Evolutionary conservation across 2,888 invertebrate species (phyloP), one percentile per base, ranked within the genome.

Genomic region (Amblyteles armatorius): DNA sequence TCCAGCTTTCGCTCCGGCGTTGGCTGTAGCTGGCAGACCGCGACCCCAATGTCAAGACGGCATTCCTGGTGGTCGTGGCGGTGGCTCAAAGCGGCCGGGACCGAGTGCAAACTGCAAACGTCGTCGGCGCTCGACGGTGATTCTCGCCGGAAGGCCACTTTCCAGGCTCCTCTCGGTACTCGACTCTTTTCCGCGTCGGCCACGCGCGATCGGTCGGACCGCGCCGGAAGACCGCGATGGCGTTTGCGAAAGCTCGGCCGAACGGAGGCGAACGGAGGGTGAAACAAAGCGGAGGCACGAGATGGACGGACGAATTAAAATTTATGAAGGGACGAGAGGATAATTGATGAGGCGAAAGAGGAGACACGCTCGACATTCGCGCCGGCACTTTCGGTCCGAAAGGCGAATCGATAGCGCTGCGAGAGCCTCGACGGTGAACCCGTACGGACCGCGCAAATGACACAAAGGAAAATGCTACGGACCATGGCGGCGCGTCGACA

Each of bases 31-130:
- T 33, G 50, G 65, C 26, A 16, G 29, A 36, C 36, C 50, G 50
- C 65, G 67, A 77, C 52, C 67, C 76, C 55, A 67, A 77, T 77
- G 76, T 77, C 76, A 77, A 77, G 76, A 77, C 19, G 67, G 50
- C 76, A 77, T 67, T 77, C 76, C 67, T 67, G 52, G 50, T 77
- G 52, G 33, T 52, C 33, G 57, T 11, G 29, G 63, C n/a, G 63
- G 63, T 33, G 16, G 63, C 52, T 77, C 76, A 77, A 77, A 77
- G 76, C 76, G 16, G 36, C 67, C 50, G 40, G 16, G 52, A 67
- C 22, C 52, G 76, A 67, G 76, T 77, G 76, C 67, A 77, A 77
- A 40, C 52, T 65, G 52, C 67, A 77, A 77, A 77, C 77, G 52
- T 74, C 29, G 74, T 74, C 48, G 29, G 29, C 19, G 63, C 48